Percentiles rank a stretch among this genome's conserved stretches.
Conservation (phyloP, 1,140 invertebrate genomes). For the Caenorhabditis brenneri region DNA sequence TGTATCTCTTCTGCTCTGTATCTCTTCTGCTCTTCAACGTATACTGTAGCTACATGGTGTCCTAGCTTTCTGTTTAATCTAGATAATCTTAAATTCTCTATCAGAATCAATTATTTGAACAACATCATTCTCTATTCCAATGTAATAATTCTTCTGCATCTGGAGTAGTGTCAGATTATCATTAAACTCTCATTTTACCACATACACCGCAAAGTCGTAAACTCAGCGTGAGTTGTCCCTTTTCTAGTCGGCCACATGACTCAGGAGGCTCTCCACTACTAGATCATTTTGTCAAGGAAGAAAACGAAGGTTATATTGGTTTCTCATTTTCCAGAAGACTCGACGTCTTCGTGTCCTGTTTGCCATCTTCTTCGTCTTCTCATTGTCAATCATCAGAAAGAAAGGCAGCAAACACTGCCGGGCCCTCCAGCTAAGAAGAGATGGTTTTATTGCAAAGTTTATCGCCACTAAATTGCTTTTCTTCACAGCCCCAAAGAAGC, state of each 20-base stretch:
- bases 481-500: slow-evolving; percentile 29
- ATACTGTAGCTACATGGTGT: too few relatives aligned
- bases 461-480: slow-evolving; percentile 43
- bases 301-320: slow-evolving; percentile 33
- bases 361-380: background rate
- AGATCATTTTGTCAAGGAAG: slow-evolving; percentile 13
- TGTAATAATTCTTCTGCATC: slow-evolving; percentile 20
- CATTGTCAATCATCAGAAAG: slow-evolving; percentile 37
- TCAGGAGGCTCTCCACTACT: background rate
- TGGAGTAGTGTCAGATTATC: slow-evolving; percentile 33
- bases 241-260: background rate
- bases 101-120: background rate
- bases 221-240: slow-evolving; percentile 20
- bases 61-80: too few relatives aligned
- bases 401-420: slow-evolving; percentile 9
- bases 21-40: too few relatives aligned
- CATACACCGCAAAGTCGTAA: slow-evolving; percentile 32
- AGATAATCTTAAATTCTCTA: too few relatives aligned
- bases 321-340: slow-evolving; percentile 25
- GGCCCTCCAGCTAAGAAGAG: background rate
- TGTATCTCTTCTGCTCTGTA: too few relatives aligned
- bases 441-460: slow-evolving; percentile 44
- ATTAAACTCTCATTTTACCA: slow-evolving; percentile 32
- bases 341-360: slow-evolving; percentile 34
- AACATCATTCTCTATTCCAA: background rate